These are phyloP conservation scores for Melanotaenia pygmaea DNA, from an alignment of 2,797 vertebrate genomes.

Conservation along the genomic window DNA sequence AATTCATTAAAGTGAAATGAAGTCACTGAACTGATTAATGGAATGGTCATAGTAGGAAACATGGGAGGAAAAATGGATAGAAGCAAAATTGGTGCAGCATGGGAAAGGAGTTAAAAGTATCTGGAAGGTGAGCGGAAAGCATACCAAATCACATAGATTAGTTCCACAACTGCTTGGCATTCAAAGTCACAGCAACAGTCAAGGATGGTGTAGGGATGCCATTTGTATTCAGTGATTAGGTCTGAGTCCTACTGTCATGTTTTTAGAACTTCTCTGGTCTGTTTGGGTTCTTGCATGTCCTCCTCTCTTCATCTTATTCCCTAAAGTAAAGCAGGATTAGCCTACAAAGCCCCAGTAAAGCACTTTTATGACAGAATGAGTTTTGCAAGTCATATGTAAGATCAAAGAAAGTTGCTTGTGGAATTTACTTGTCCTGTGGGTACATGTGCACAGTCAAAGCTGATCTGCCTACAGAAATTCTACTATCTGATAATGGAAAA, in stretches of 20 bases:
- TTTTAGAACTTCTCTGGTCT: constrained; percentile 37
- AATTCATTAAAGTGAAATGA: constrained; percentile 10
- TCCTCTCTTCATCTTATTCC: constrained; percentile 24
- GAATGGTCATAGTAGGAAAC: constrained; percentile 30
- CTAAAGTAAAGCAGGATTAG: constrained; percentile 39
- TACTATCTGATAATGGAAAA: not conserved
- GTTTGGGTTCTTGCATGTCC: constrained; percentile 33
- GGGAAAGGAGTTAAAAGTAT: constrained; percentile 36
- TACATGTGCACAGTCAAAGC: not conserved
- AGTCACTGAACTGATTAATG: constrained; percentile 30
- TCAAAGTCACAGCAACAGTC: constrained; percentile 38
- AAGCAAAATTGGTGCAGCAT: constrained; percentile 19
- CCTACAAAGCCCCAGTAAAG: constrained; percentile 35
- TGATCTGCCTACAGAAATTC: not conserved
- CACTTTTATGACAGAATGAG: constrained; percentile 30
- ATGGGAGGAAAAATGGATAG: not conserved
- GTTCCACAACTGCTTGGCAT: constrained; percentile 65
- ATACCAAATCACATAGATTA: constrained; percentile 68
- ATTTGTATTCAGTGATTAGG: constrained; percentile 66
- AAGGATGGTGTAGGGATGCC: constrained; percentile 37
- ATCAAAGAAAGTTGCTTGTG: constrained; percentile 21
- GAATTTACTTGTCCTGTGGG: constrained; percentile 10
- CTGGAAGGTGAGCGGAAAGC: constrained; percentile 35
- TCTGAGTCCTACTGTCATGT: constrained; percentile 47
- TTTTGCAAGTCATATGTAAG: constrained; percentile 26